phyloP scores from a whole-genome alignment of 2,888 invertebrate genomes.

The Mystacides longicornis region DNA sequence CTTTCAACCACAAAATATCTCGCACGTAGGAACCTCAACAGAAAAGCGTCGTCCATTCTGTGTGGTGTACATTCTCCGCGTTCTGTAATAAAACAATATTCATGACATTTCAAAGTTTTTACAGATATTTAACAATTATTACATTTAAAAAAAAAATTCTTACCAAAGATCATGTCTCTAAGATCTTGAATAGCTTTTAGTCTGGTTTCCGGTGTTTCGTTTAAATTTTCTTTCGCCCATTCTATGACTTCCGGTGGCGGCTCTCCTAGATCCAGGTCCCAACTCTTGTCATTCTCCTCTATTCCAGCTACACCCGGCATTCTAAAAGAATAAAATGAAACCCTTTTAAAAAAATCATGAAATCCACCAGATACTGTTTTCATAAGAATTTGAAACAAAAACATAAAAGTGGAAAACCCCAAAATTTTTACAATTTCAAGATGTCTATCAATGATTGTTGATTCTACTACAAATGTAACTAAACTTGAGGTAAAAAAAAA shows the following conservation, averaged over 20 bases:
- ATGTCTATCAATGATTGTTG: no score
- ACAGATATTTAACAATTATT: background rate
- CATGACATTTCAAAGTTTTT: background rate
- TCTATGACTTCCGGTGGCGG: constrained; percentile 59
- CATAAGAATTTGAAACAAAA: no score
- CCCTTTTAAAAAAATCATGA: no score
- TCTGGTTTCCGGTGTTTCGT: constrained; percentile 64
- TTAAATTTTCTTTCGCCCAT: constrained; percentile 58
- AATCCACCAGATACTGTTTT: no score
- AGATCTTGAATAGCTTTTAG: constrained; percentile 64
- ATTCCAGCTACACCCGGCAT: background rate
- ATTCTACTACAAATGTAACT: no score
- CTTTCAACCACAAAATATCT: constrained; percentile 63
- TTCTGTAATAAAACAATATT: constrained; percentile 45
- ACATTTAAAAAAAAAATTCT: constrained; percentile 12
- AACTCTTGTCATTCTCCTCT: constrained; percentile 30
- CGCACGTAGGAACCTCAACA: constrained; percentile 67
- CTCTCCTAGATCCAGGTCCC: constrained; percentile 55
- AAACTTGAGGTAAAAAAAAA: no score
- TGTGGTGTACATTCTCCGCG: constrained; percentile 67
- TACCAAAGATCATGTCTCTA: constrained; percentile 67
- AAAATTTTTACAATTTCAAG: no score
- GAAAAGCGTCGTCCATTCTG: constrained; percentile 67
- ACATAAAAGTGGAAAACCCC: no score
- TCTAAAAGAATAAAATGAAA: no score